Evolutionary conservation across 2,797 vertebrate genomes (phyloP).

Genomic region (Nannoperca obscura): DNA sequence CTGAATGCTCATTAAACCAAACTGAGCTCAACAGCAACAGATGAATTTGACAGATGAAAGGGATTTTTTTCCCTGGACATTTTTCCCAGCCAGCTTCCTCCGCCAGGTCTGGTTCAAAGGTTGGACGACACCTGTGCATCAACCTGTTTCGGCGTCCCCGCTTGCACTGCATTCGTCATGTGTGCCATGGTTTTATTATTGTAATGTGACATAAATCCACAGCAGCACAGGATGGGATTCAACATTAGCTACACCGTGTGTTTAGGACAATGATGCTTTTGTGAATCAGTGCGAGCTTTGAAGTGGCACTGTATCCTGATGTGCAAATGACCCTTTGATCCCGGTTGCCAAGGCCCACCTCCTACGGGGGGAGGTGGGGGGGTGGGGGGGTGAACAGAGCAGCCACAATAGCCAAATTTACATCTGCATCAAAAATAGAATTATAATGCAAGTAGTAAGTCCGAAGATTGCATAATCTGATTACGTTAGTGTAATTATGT

Average conservation of each 20-base stretch:
- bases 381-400: constrained; percentile 46
- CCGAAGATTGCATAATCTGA: constrained; percentile 11
- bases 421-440: constrained; percentile 53
- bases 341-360: constrained; percentile 48
- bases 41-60: constrained; percentile 64
- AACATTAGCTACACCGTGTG: constrained; percentile 23
- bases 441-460: constrained; percentile 39
- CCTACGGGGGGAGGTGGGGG: constrained; percentile 26
- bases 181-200: constrained; percentile 54
- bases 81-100: constrained; percentile 32
- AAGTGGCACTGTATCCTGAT: constrained; percentile 75
- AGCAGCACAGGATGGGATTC: constrained; percentile 36
- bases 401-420: constrained; percentile 60
- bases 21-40: constrained; percentile 17
- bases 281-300: constrained; percentile 69
- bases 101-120: constrained; percentile 54
- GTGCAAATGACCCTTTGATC: constrained; percentile 83
- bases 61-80: constrained; percentile 16
- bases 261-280: constrained; percentile 70
- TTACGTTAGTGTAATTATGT: neutral
- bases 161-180: constrained; percentile 3
- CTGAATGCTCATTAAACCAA: constrained; percentile 54
- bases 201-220: constrained; percentile 46
- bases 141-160: constrained; percentile 1
- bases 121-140: constrained; percentile 54